These are phyloP conservation scores for Staurois parvus DNA, from an alignment of 2,797 vertebrate genomes.

Conservation along the genomic window DNA sequence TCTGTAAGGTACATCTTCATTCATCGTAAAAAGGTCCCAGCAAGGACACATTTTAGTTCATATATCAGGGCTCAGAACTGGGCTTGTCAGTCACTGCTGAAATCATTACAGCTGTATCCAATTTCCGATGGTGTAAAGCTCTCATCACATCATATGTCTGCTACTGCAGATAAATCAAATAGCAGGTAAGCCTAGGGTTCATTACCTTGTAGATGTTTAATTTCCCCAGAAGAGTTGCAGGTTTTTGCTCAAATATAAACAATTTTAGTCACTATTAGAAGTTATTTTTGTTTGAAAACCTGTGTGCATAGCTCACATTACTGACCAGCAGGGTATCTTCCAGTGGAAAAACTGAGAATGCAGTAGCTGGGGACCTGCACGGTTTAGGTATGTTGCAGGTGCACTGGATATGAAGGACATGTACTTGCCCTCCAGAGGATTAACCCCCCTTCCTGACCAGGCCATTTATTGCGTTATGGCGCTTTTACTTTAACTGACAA, in stretches of 20 bases:
- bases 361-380: no score
- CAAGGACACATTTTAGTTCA: constrained; percentile 32
- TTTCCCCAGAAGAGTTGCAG: neutral
- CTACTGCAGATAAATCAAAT: constrained; percentile 40
- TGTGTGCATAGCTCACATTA: no score
- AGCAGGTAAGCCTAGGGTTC: constrained; percentile 15
- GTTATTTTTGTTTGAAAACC: neutral
- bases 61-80: constrained; percentile 29
- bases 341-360: no score
- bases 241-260: neutral
- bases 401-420: no score
- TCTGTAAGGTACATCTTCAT: constrained; percentile 16
- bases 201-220: constrained; percentile 15
- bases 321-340: no score
- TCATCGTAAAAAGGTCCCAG: constrained; percentile 12
- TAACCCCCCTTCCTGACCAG: no score
- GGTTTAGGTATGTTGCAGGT: no score
- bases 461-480: no score
- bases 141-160: constrained; percentile 18
- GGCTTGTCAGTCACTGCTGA: constrained; percentile 39
- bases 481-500: no score
- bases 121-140: constrained; percentile 38
- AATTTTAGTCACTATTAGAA: neutral
- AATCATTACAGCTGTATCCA: constrained; percentile 44
- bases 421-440: no score